Conservation (phyloP, 2,113 vertebrate genomes). For the Tachysurus fulvidraco region DNA sequence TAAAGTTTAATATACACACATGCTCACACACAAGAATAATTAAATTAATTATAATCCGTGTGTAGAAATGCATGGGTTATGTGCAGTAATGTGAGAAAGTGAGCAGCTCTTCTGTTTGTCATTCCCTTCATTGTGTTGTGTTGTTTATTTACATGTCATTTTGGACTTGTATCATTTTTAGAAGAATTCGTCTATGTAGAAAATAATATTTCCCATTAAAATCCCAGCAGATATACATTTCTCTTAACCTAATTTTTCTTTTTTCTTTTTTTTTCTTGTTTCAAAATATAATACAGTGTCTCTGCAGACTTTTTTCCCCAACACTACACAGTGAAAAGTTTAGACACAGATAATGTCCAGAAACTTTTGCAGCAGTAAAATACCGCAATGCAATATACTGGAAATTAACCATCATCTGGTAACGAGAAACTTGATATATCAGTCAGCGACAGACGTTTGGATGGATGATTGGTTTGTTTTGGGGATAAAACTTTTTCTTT, state of each 20-base stretch:
- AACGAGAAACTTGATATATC: neutral
- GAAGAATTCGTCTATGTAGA: neutral
- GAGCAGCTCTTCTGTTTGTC: neutral
- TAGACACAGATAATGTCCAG: neutral
- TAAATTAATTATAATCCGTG: neutral
- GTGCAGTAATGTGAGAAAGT: neutral
- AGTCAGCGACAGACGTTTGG: slow-evolving; percentile 2
- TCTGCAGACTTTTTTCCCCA: neutral
- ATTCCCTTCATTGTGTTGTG: neutral
- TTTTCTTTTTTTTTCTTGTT: neutral
- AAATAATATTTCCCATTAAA: neutral
- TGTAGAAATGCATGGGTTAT: neutral
- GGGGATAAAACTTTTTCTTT: neutral
- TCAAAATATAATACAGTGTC: neutral
- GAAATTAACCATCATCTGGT: neutral
- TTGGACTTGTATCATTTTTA: neutral
- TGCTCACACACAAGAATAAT: no score
- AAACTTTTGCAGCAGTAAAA: neutral
- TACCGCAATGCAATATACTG: neutral
- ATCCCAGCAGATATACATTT: neutral
- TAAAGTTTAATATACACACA: neutral
- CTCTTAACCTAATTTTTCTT: neutral
- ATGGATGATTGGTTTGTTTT: neutral
- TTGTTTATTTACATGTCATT: neutral
- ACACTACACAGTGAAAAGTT: neutral